These are phyloP conservation scores for Nannoperca obscura DNA, from an alignment of 2,797 vertebrate genomes.

Conservation along the genomic window DNA sequence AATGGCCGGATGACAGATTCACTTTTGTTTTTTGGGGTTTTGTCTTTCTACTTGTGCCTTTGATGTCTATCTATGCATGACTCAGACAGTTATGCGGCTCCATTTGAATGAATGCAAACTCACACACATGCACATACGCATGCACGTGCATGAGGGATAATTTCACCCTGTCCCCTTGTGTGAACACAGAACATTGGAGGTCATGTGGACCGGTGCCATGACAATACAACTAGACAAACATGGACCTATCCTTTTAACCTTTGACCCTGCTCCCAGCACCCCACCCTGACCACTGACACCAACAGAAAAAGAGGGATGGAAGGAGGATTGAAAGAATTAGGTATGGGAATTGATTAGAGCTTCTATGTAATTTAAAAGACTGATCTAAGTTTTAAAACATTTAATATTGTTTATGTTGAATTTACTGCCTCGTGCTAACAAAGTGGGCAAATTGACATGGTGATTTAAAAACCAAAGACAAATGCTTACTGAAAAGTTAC, in stretches of 20 bases:
- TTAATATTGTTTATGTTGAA: background rate
- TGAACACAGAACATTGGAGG: conserved; percentile 40
- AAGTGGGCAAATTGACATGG: background rate
- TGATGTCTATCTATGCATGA: conserved; percentile 47
- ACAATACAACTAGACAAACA: conserved; percentile 69
- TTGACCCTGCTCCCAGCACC: conserved; percentile 45
- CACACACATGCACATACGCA: background rate
- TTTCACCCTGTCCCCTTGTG: conserved; percentile 4
- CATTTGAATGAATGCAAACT: conserved; percentile 2
- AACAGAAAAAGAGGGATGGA: conserved; percentile 14
- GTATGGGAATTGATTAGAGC: background rate
- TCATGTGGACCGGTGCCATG: conserved; percentile 50
- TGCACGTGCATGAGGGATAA: background rate
- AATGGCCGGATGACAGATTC: conserved; percentile 14
- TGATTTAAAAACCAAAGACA: background rate
- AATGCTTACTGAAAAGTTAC: background rate
- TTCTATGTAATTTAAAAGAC: background rate
- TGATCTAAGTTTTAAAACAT: background rate
- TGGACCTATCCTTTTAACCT: conserved; percentile 64
- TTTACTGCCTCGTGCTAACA: background rate
- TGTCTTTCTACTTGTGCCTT: conserved; percentile 5
- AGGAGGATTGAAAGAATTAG: background rate
- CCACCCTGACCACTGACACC: conserved; percentile 32
- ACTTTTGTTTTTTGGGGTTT: background rate
- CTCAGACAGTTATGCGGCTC: conserved; percentile 15